A percentile compares a stretch with the other conserved stretches of the same genome.
phyloP scores from a whole-genome alignment of 1,140 invertebrate species.

The Zaprionus ghesquierei region DNA sequence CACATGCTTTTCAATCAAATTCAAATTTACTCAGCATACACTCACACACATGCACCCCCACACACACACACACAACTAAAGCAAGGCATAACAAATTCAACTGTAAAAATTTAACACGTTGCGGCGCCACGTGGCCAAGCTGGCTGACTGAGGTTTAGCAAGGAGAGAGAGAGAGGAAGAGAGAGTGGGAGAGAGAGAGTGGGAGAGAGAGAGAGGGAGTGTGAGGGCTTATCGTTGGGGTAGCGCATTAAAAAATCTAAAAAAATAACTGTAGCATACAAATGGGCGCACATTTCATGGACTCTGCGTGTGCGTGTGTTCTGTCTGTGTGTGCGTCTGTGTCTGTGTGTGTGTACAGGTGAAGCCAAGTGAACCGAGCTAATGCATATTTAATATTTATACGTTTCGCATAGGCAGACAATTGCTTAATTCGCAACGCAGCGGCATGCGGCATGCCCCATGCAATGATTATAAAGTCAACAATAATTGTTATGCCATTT shows the following conservation, averaged over 20 bases:
- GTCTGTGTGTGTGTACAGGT: not conserved
- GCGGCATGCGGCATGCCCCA: constrained; percentile 17
- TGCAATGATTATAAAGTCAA: constrained; percentile 42
- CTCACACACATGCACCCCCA: constrained; percentile 4
- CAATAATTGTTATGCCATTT: constrained; percentile 42
- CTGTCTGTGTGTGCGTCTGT: not conserved
- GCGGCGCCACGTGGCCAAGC: constrained; percentile 22
- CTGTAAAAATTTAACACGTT: constrained; percentile 80
- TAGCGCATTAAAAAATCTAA: constrained; percentile 20
- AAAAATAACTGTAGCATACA: constrained; percentile 56
- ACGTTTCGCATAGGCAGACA: constrained; percentile 36
- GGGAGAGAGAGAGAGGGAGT: not conserved
- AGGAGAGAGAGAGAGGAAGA: not conserved
- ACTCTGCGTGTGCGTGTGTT: constrained; percentile 10
- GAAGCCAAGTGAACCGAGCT: constrained; percentile 52
- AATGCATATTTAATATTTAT: constrained; percentile 77
- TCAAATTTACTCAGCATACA: constrained; percentile 71
- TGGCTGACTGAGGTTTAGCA: constrained; percentile 4
- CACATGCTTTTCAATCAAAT: constrained; percentile 80
- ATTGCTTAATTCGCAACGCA: constrained; percentile 55
- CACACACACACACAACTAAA: constrained; percentile 26
- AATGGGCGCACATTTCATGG: constrained; percentile 49
- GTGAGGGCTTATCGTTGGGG: not conserved
- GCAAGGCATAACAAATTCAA: constrained; percentile 60
- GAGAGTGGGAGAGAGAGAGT: not conserved